A percentile compares a stretch with the other conserved stretches of the same genome.
Evolutionary conservation across 2,888 invertebrate species (phyloP).

Genomic region (Pollenia angustigena): DNA sequence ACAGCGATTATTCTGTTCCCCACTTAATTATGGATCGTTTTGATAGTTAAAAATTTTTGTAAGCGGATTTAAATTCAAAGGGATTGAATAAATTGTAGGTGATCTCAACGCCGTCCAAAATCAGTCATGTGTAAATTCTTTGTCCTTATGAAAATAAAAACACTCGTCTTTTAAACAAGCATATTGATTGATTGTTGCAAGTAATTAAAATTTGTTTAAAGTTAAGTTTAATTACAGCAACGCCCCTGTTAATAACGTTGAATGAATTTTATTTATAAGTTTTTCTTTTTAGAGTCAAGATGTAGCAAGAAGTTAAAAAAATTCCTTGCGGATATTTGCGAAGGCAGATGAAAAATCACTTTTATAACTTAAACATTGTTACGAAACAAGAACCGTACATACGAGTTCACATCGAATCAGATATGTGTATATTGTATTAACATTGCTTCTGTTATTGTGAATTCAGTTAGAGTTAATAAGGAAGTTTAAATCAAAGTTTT

Average conservation of each 20-base stretch:
- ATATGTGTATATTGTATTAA: too few species aligned
- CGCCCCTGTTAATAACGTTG: conserved; percentile 61
- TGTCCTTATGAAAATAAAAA: conserved; percentile 6
- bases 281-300: conserved; percentile 10
- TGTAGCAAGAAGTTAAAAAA: not conserved
- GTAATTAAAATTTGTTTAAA: conserved; percentile 75
- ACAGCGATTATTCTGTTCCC: too few species aligned
- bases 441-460: too few species aligned
- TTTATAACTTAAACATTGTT: not conserved
- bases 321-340: conserved; percentile 16
- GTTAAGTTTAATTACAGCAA: conserved; percentile 72
- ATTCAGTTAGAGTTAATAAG: too few species aligned
- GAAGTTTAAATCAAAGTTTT: too few species aligned
- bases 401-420: not conserved
- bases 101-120: not conserved
- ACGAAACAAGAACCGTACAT: not conserved
- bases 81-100: not conserved
- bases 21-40: too few species aligned
- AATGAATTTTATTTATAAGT: conserved; percentile 56
- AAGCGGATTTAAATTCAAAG: not conserved
- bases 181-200: conserved; percentile 74
- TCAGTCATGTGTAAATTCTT: not conserved
- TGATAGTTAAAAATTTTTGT: too few species aligned
- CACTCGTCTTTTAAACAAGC: conserved; percentile 52
- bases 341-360: conserved; percentile 22